A percentile compares a stretch with the other conserved stretches of the same genome.
Conservation (phyloP, 2,888 invertebrate species). For the Coelogynopora nodosa region DNA sequence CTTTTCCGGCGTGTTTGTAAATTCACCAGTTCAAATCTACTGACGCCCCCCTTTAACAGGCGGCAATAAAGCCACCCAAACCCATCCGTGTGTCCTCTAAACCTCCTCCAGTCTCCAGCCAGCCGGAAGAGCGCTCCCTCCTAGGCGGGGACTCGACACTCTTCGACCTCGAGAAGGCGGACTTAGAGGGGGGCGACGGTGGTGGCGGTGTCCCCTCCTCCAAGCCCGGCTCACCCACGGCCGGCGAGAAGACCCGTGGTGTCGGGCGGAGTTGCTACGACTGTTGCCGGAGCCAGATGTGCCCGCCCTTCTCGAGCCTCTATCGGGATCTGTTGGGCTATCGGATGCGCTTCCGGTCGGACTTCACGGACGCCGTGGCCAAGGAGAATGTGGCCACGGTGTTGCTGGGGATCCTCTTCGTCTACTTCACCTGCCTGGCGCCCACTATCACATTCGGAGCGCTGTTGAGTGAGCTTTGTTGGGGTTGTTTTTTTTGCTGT, state of each 20-base stretch:
- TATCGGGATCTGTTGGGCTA: background rate
- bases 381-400: constrained; percentile 34
- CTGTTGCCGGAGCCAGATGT: constrained; percentile 32
- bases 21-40: too few species aligned
- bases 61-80: too few species aligned
- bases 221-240: background rate
- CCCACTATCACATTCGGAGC: constrained; percentile 46
- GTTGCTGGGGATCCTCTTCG: constrained; percentile 43
- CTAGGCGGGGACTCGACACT: too few species aligned
- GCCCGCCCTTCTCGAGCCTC: constrained; percentile 24
- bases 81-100: too few species aligned
- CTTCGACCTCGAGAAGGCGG: too few species aligned
- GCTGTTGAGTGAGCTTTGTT: constrained; percentile 40
- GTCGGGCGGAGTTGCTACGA: too few species aligned
- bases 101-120: too few species aligned
- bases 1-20: too few species aligned
- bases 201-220: background rate
- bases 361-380: constrained; percentile 41
- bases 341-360: constrained; percentile 26
- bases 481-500: too few species aligned
- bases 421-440: constrained; percentile 43
- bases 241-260: background rate
- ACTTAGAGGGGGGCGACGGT: background rate
- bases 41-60: too few species aligned
- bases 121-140: too few species aligned